These are phyloP conservation scores for Siniperca chuatsi DNA, from an alignment of 2,113 vertebrate species.

Conservation along the genomic window DNA sequence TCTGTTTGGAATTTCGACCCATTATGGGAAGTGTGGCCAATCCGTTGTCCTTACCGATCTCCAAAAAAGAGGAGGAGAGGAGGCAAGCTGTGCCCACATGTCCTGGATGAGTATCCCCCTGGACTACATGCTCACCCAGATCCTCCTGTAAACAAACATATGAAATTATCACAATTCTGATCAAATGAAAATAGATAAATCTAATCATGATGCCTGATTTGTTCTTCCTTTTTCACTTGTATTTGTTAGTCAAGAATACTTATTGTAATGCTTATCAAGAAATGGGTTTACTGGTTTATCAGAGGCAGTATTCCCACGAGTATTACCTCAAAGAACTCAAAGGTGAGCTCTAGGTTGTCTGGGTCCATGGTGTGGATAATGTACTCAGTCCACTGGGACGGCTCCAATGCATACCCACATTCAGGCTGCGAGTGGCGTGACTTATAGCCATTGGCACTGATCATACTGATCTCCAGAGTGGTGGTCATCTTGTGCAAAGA, in stretches of 20 bases:
- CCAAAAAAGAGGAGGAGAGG: constrained; percentile 91
- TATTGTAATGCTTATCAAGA: neutral
- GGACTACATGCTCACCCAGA: constrained; percentile 90
- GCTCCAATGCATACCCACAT: constrained; percentile 92
- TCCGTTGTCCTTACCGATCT: constrained; percentile 90
- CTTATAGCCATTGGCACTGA: constrained; percentile 89
- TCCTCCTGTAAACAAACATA: constrained; percentile 88
- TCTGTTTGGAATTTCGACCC: constrained; percentile 92
- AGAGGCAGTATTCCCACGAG: neutral
- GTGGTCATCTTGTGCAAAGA: constrained; percentile 89
- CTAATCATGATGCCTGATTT: neutral
- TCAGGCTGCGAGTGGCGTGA: constrained; percentile 95
- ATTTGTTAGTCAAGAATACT: neutral
- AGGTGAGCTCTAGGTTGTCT: constrained; percentile 95
- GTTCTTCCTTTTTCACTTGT: neutral
- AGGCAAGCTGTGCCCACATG: constrained; percentile 93
- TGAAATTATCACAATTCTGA: neutral
- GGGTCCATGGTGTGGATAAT: constrained; percentile 97
- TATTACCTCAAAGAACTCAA: constrained; percentile 97
- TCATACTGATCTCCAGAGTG: constrained; percentile 91
- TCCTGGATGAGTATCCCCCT: constrained; percentile 90
- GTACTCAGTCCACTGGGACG: constrained; percentile 93
- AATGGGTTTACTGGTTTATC: neutral
- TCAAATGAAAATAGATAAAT: neutral
- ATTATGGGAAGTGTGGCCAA: constrained; percentile 95